These are phyloP conservation scores for Todiramphus saurophagus DNA, from an alignment of 2,113 vertebrate genomes.

Conservation along the genomic window DNA sequence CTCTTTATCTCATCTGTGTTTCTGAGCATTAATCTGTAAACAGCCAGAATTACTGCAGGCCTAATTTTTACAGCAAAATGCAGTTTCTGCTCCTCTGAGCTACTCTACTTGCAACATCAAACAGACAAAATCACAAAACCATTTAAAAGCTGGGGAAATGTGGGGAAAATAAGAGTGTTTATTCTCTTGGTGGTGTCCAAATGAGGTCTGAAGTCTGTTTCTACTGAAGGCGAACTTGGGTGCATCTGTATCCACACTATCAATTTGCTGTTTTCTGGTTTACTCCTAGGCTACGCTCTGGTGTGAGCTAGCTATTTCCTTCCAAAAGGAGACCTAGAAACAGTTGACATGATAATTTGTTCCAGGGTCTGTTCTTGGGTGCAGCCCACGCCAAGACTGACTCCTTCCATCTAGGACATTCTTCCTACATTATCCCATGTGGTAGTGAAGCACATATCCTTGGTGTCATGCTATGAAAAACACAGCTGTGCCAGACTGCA, in stretches of 20 bases:
- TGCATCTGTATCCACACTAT: background rate
- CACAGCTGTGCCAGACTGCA: constrained; percentile 8
- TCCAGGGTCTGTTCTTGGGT: constrained; percentile 49
- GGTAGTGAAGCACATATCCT: background rate
- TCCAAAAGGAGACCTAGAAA: background rate
- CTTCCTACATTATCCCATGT: constrained; percentile 13
- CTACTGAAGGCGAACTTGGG: background rate
- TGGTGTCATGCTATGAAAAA: constrained; percentile 40
- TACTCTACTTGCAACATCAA: background rate
- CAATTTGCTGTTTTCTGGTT: background rate
- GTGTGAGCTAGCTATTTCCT: background rate
- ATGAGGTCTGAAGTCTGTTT: background rate
- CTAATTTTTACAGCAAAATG: background rate
- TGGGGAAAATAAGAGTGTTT: background rate
- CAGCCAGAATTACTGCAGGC: background rate
- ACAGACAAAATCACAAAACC: background rate
- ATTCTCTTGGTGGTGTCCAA: background rate
- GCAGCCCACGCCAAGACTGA: background rate
- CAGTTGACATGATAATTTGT: constrained; percentile 2
- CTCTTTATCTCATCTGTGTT: background rate
- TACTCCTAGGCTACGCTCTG: background rate
- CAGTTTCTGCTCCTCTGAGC: background rate
- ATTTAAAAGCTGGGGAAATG: background rate
- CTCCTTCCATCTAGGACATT: constrained; percentile 36
- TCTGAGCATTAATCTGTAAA: background rate